Percentiles rank a stretch among this genome's conserved stretches.
phyloP scores from a whole-genome alignment of 2,888 invertebrate genomes.

The Dilophus febrilis region DNA sequence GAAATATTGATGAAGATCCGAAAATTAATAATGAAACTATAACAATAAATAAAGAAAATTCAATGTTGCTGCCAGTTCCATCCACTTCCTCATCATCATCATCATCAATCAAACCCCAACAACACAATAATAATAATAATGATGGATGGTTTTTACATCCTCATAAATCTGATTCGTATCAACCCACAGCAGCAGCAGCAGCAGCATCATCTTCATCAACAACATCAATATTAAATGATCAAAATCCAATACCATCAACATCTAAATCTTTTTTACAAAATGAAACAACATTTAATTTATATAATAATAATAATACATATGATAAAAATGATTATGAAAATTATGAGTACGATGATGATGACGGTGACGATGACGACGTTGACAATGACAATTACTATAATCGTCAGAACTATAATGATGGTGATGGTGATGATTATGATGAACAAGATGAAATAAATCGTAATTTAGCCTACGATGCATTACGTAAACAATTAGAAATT shows the following conservation, averaged over 20 bases:
- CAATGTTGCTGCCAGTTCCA: background rate
- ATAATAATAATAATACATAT: constrained; percentile 6
- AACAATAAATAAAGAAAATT: constrained; percentile 1
- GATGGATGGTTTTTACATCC: constrained; percentile 14
- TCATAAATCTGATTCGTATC: constrained; percentile 1
- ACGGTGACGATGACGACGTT: background rate
- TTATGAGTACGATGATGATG: background rate
- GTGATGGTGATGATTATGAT: constrained; percentile 5
- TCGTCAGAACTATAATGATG: background rate
- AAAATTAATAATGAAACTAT: background rate
- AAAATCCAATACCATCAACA: background rate
- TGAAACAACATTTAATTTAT: background rate
- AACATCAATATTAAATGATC: background rate
- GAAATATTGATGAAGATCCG: background rate
- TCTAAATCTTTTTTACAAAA: too few species aligned
- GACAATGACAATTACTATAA: too few species aligned
- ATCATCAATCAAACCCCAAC: background rate
- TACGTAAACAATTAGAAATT: constrained; percentile 14
- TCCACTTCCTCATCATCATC: background rate
- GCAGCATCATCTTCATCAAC: background rate
- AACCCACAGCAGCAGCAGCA: background rate
- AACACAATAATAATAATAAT: background rate
- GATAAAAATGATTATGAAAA: constrained; percentile 6
- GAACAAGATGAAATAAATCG: constrained; percentile 11
- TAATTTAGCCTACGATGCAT: constrained; percentile 12